These are phyloP conservation scores for Carapus acus DNA, from an alignment of 2,797 vertebrate genomes.

Conservation along the genomic window DNA sequence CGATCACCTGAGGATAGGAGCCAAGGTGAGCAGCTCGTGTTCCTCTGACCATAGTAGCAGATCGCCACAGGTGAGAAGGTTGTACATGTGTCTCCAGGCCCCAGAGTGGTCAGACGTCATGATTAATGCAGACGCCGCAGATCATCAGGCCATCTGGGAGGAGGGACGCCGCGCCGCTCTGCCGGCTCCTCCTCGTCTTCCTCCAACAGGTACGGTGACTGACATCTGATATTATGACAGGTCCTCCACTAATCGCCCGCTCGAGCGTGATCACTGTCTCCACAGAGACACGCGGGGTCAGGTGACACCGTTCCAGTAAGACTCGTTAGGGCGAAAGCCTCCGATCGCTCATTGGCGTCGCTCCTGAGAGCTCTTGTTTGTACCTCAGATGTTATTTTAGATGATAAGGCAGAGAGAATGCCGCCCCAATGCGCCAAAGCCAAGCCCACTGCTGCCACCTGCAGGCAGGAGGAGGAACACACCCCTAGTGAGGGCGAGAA, in stretches of 20 bases:
- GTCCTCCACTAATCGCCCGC: conserved; percentile 20
- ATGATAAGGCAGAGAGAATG: conserved; percentile 22
- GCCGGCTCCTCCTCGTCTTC: conserved; percentile 17
- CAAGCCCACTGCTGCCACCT: conserved; percentile 3
- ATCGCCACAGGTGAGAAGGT: conserved; percentile 1
- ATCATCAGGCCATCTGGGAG: conserved; percentile 27
- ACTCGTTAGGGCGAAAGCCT: too few species aligned
- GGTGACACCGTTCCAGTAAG: conserved; percentile 34
- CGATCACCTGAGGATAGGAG: conserved; percentile 62
- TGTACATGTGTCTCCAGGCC: too few species aligned
- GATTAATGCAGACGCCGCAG: conserved; percentile 34
- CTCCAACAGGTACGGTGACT: conserved; percentile 47
- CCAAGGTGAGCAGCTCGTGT: conserved; percentile 59
- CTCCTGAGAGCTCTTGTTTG: not conserved
- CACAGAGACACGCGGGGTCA: conserved; percentile 31
- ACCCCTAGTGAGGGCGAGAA: conserved; percentile 73
- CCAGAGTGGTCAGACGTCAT: conserved; percentile 31
- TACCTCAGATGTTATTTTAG: conserved; percentile 27
- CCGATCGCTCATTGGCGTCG: too few species aligned
- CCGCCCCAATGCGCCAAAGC: conserved; percentile 3
- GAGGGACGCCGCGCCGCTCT: conserved; percentile 41
- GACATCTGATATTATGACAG: conserved; percentile 51
- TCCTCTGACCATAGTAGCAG: too few species aligned
- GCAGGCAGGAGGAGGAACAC: conserved; percentile 26
- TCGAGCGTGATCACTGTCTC: conserved; percentile 41